Evolutionary conservation across 2,888 invertebrate genomes (phyloP), one percentile per base, ranked within the genome.

Genomic region (Phrixothrix hirtus): DNA sequence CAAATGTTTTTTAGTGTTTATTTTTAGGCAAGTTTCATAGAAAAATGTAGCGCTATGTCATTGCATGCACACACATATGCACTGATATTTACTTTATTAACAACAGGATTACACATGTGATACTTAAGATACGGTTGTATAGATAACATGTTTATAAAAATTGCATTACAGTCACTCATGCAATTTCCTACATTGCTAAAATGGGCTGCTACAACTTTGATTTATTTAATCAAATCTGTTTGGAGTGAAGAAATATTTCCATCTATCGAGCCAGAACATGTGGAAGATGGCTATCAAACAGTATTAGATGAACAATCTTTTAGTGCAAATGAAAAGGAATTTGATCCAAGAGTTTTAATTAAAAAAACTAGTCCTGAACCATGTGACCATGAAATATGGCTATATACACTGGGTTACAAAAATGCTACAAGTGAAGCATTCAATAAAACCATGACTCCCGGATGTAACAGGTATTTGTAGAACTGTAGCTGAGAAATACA

Each of bases 351-450:
- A 39, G 82, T 88, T 1, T 75, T 86, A 29, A 84, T 90, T 62
- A 87, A 87, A 64, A 80, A 91, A 65, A 93, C 94, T 0, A 81
- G 88, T 49, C 91, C 92, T 1, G 87, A 89, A 59, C 87, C 92
- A 1, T 95, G 94, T 73, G 94, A 95, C 72, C 83, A 90, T 69
- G 85, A 89, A 47, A 65, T 75, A 61, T 73, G 67, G 60, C 49
- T 76, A 5, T 76, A 75, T 51, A 71, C 66, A n/a, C 54, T 76
- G 38, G 64, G 71, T 0, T 69, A 71, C 51, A 63, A 69, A 35
- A 73, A 74, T 47, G 66, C 70, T 15, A 68, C 73, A 0, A 67
- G 55, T 13, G 72, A 71, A 48, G 72, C 70, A 0, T 75, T 75
- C 45, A 74, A 74, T 44, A 70, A 65, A 47, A 67, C 69, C 0